Evolutionary conservation across 2,888 invertebrate species (phyloP), one percentile per base, ranked within the genome.

Genomic region (Sarcophaga variegata): DNA sequence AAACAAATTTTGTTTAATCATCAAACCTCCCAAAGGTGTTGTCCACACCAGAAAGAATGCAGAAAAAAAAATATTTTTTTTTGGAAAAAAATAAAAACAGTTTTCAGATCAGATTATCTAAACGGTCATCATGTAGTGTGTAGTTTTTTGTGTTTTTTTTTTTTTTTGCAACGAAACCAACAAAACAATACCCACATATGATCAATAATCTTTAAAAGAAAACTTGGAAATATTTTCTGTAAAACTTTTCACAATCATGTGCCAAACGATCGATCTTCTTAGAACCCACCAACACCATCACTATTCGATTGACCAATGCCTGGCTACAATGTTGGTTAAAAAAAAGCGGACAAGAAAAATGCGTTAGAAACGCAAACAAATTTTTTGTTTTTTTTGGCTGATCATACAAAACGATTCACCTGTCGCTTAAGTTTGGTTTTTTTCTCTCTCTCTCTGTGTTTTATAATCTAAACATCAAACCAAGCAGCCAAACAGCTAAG

Each of bases 331-430:
- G 17, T 25, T 22, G 37, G 10, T 5, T 17, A 45, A 67, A 67
- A 22, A 47, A 75, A 70, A 72, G 75, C 76, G 70, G 59, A 82
- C 84, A 84, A 84, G 87, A 84, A 84, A 87, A 84, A 82, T 84
- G 81, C 87, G 87, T 87, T 87, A 87, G 87, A 78, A 83, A 81
- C 82, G 27, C 20, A n/a, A 14, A 66, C 59, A 76, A 76, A 69
- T 4, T 54, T 17, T 54, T 59, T 49, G 0, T 49, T 49, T 12
- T 54, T 63, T 81, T 49, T 74, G 62, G 66, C 74, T 81, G 84
- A 87, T 81, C 84, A 82, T 67, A 87, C 84, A 84, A 87, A 84
- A 84, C 84, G 75, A 87, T 87, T 87, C 87, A 87, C 87, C 87
- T 87, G 87, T 87, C 87, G 87, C 81, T 84, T 84, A 83, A 81